Evolutionary conservation across 2,113 vertebrate species (phyloP), one percentile per base, ranked within the genome.

Genomic region (Lucifuga dentata): DNA sequence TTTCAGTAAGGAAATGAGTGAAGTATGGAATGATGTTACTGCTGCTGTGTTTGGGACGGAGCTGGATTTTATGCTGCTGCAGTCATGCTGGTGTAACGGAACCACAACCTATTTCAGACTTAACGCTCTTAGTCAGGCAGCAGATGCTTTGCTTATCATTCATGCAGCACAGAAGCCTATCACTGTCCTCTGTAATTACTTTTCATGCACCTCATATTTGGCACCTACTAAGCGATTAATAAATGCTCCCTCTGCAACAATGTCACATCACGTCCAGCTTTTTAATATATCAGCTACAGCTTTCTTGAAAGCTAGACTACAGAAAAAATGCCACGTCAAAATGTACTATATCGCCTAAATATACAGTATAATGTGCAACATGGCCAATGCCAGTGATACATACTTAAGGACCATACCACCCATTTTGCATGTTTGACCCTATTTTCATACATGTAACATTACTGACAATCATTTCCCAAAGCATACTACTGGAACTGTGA

Each of bases 1-100:
- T 55, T 65, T 67, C 44, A 59, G 2, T 7, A 20, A 36, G 55
- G 51, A 69, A 52, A 50, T 73, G 15, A 72, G 59, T 43, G n/a
- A 60, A 74, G 24, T 65, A 40, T 58, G 13, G 10, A 29, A 24
- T 11, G 8, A 1, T 39, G 48, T 63, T 67, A 67, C 26, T 20
- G 26, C 60, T 52, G 39, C 65, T 63, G 49, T 58, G 39, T 65
- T 68, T 60, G 36, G 39, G 40, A 44, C 38, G 9, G 12, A 43
- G 26, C 51, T 24, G 20, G 33, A 40, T 56, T 26, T 32, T 17
- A 38, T 48, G 2, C 44, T 23, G 49, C 24, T 63, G 12, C 2
- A 44, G 36, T 39, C 62, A 38, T 11, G 7, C 23, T 50, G 12
- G 23, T 53, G 26, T 29, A 7, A 44, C 21, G n/a, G n/a, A n/a